Evolutionary conservation across 2,113 vertebrate genomes (phyloP), one percentile per base, ranked within the genome.

Genomic region (Sisor rabdophorus): DNA sequence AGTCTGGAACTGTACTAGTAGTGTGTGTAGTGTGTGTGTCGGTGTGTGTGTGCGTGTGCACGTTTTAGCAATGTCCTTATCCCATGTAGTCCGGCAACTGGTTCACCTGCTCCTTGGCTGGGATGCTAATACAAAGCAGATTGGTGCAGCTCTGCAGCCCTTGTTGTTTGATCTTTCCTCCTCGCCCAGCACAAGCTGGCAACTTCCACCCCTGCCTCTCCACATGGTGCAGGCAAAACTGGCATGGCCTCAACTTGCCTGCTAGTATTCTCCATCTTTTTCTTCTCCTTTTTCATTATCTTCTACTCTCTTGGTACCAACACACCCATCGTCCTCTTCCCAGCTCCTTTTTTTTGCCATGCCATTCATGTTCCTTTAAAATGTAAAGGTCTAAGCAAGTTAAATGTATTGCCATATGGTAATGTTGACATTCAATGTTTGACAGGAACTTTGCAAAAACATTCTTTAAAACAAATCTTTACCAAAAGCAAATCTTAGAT

Each of bases 141-240:
- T 93, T 92, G 91, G 90, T 92, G 89, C 88, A 92, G 90, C 91
- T 91, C 91, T 91, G 87, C 91, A 92, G 90, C 88, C 91, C 89
- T 91, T 91, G 91, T 92, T 93, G 91, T 92, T 92, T 92, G 91
- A 91, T 92, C 91, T 92, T 91, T 90, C 88, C 90, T 92, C 90
- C 88, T 90, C 91, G 88, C 89, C 88, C 88, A 89, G 90, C 89
- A 89, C 91, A 91, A 90, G 85, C 89, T 93, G 92, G 92, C 92
- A 89, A 86, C 83, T 87, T 73, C 52, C 83, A 86, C 89, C 85
- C 85, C 89, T 89, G 89, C 92, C 91, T 91, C 90, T 87, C 89
- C 86, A 89, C 90, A 89, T 91, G 89, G 91, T 83, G 86, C 89
- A 85, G 88, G 90, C 90, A 89, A 86, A 87, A 89, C 92, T 93